Base-by-base conservation (phyloP, 2,888 invertebrate genomes). In the Hemicrepidius hirtus region DNA sequence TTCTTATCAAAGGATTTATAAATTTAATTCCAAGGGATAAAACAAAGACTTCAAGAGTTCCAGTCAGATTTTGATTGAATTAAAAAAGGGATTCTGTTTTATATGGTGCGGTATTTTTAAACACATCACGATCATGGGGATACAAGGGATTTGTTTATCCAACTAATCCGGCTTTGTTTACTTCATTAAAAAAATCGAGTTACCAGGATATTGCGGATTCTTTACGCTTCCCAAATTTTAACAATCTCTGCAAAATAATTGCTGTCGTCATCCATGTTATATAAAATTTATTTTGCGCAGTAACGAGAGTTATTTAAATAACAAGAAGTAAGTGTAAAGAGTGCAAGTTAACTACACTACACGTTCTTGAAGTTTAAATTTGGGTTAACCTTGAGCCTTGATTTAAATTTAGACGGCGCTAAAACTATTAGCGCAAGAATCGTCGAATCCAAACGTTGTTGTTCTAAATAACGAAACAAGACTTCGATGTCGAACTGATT, bases 401-500 rank as follows among this genome's bases (percentile, higher is more conserved):
- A 20, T 24, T 40, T 64, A 70, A 70, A 70, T 44, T 63, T 64
- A 70, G 63, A 40, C 20, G 41, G 3, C 16, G 68, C 53, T 3
- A 13, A 60, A 60, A 60, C 44, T 60, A 44, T 41, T 41, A 41
- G 60, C 41, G 16, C 4, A 41, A 20, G 40, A 60, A 60, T 24
- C 41, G 13, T 41, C n/a, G 44, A 60, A 60, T 60, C 24, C 13
- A 28, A 24, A n/a, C n/a, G n/a, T n/a, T 5, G 41, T 41, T 20
- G 20, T 32, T 20, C 37, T 18, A 37, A 66, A 66, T 68, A 57
- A 21, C 50, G 35, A 32, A 70, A 64, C 40, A 57, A 13, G 32
- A 64, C 21, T 68, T 68, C 68, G 68, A 69, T 64, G 55, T 20
- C 50, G 57, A 59, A 41, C 57, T 70, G 49, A 70, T 64, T 70